These are phyloP conservation scores for Palythoa grandiflora DNA, from an alignment of 92 coral and sea anemone genomes.

Conservation along the genomic window DNA sequence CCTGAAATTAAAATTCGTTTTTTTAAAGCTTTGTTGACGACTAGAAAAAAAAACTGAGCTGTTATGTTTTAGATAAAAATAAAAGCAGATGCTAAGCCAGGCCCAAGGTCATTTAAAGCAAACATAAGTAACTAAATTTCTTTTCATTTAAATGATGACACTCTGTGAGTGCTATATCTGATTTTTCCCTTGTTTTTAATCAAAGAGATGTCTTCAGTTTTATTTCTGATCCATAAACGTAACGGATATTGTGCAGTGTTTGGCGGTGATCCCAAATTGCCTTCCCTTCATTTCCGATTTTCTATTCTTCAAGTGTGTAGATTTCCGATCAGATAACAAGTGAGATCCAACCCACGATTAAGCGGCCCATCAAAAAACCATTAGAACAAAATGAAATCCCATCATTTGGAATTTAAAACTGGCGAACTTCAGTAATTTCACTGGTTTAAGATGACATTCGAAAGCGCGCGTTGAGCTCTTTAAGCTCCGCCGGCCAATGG, in stretches of 20 bases:
- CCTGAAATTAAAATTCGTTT: not conserved
- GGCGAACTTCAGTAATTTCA: not conserved
- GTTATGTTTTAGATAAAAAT: not conserved
- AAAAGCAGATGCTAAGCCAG: not conserved
- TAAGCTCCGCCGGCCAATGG: not conserved
- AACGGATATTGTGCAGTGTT: conserved; percentile 30
- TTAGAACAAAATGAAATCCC: conserved; percentile 32
- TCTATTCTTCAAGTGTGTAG: conserved; percentile 39
- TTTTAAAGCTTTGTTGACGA: not conserved
- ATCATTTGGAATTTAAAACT: conserved; percentile 7
- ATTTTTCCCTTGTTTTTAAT: conserved; percentile 14
- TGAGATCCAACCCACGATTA: conserved; percentile 21
- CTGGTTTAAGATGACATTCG: too few species aligned
- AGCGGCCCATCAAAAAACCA: conserved; percentile 29
- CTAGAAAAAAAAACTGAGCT: not conserved
- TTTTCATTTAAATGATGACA: not conserved
- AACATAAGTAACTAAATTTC: conserved; percentile 9
- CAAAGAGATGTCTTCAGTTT: not conserved
- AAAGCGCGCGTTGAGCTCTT: not conserved
- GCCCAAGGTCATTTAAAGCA: conserved; percentile 5
- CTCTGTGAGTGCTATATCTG: not conserved
- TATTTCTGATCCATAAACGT: not conserved
- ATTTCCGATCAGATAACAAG: conserved; percentile 40
- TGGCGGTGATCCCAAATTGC: conserved; percentile 11
- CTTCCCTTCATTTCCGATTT: conserved; percentile 46